Base-by-base conservation (phyloP, 1,140 invertebrate species). In the Mycetomoellerius zeteki region DNA sequence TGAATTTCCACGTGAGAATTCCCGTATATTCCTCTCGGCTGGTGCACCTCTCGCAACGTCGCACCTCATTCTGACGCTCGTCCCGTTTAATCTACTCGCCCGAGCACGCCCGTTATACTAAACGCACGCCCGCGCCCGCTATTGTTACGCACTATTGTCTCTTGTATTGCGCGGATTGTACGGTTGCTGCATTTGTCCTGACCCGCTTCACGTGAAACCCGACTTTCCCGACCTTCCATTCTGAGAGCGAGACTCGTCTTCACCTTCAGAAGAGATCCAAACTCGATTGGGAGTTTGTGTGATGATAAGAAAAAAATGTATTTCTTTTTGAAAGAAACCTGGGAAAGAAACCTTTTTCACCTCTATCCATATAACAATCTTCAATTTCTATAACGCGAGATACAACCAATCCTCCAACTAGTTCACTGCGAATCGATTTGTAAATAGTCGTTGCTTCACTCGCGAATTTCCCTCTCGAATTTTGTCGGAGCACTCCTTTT, bases 91-190 rank as follows among this genome's bases (percentile, higher is more conserved):
- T 81, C 47, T 8, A 69, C 21, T 71, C 21, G 64, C 30, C n/a
- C 77, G 27, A 69, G 47, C 77, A 80, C 19, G 43, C 30, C 47
- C 47, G 10, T 81, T 30, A 81, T 54, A 16, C 16, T 69, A 81
- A 69, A 52, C 30, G 47, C 65, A 81, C 76, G 27, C 73, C 54
- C 30, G 33, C 33, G 33, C 16, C 73, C 52, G 52, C 56, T 78
- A 78, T 78, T 67, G 76, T 78, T 50, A 43, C n/a, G 62, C 75
- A 65, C 47, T 21, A 81, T 71, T 71, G 64, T 81, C 16, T 56
- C 8, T 30, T 64, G 24, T n/a, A 10, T 81, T 54, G 3, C 30
- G 77, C 30, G 30, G n/a, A 81, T 81, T 27, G 30, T 47, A 65
- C 19, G 19, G 43, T 67, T 16, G 77, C 30, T 52, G 62, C 47